A percentile compares a stretch with the other conserved stretches of the same genome.
Conservation (phyloP, 1,140 invertebrate species). For the Drosophila setifemur region DNA sequence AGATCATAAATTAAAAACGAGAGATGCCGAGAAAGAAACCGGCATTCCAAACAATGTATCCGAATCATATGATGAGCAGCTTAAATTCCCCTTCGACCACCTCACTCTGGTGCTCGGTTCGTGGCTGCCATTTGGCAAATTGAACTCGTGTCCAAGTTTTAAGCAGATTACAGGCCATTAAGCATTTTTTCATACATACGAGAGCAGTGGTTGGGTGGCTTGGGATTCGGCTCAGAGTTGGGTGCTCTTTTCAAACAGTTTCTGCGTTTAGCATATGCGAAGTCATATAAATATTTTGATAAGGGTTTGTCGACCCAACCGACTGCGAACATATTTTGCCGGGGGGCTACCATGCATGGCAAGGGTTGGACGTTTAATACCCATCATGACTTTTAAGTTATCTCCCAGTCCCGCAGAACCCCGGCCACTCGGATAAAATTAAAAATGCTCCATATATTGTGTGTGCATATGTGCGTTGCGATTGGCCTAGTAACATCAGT, state of each 20-base stretch:
- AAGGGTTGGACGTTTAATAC: slow-evolving; percentile 71
- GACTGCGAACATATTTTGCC: slow-evolving; percentile 63
- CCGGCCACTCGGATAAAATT: slow-evolving; percentile 26
- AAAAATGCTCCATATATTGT: slow-evolving; percentile 48
- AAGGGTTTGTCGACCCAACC: slow-evolving; percentile 67
- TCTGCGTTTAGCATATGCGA: slow-evolving; percentile 75
- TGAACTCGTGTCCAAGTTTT: slow-evolving; percentile 80
- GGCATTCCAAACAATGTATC: slow-evolving; percentile 29
- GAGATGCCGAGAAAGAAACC: slow-evolving; percentile 1
- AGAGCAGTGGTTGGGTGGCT: neutral
- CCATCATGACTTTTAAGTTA: slow-evolving; percentile 80
- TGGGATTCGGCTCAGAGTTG: neutral
- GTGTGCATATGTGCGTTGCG: neutral
- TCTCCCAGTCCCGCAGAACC: slow-evolving; percentile 29
- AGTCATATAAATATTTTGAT: slow-evolving; percentile 81
- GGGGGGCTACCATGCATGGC: slow-evolving; percentile 9
- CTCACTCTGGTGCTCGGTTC: slow-evolving; percentile 3
- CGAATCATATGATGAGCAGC: slow-evolving; percentile 32
- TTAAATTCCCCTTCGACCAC: slow-evolving; percentile 30
- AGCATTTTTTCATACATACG: slow-evolving; percentile 70
- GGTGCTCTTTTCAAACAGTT: slow-evolving; percentile 53
- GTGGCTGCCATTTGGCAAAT: slow-evolving; percentile 69
- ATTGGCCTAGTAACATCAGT: slow-evolving; percentile 18
- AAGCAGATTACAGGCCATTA: slow-evolving; percentile 81
- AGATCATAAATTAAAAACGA: slow-evolving; percentile 72